phyloP scores from a whole-genome alignment of 2,797 vertebrate genomes.

The Platyrinchus mystaceus region DNA sequence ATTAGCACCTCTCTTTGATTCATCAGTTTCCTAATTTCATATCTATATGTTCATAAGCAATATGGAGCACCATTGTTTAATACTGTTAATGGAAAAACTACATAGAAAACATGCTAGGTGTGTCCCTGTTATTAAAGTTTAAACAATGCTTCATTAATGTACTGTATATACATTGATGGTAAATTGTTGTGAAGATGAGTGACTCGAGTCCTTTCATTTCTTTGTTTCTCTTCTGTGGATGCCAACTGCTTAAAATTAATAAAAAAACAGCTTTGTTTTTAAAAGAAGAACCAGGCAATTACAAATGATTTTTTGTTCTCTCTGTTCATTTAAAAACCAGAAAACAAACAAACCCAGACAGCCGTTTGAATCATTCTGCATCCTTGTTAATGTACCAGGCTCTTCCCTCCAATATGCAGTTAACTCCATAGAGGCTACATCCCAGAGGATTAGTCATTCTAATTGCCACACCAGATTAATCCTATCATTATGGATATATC shows the following conservation, averaged over 20 bases:
- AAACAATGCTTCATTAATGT: slow-evolving; percentile 95
- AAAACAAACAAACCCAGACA: slow-evolving; percentile 69
- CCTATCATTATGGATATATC: slow-evolving; percentile 60
- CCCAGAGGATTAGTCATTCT: slow-evolving; percentile 68
- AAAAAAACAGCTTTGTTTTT: slow-evolving; percentile 85
- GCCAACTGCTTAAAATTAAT: slow-evolving; percentile 88
- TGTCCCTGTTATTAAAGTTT: slow-evolving; percentile 93
- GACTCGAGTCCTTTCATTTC: slow-evolving; percentile 83
- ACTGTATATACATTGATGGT: slow-evolving; percentile 92
- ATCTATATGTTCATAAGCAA: slow-evolving; percentile 99
- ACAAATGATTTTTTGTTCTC: slow-evolving; percentile 77
- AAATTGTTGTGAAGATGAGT: slow-evolving; percentile 90
- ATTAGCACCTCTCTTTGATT: slow-evolving; percentile 90
- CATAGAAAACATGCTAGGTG: slow-evolving; percentile 86
- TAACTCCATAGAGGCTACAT: slow-evolving; percentile 68
- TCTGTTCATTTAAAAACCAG: slow-evolving; percentile 76
- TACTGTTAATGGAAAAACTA: slow-evolving; percentile 90
- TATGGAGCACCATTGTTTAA: slow-evolving; percentile 98
- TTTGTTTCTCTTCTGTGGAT: slow-evolving; percentile 91
- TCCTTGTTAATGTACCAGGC: slow-evolving; percentile 66
- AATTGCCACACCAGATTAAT: slow-evolving; percentile 60
- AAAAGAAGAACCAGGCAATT: slow-evolving; percentile 70
- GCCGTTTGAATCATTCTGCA: slow-evolving; percentile 54
- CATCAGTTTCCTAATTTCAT: slow-evolving; percentile 90
- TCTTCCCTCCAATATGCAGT: slow-evolving; percentile 69